phyloP scores from a whole-genome alignment of 2,113 vertebrate species.

The Cyanoderma ruficeps region DNA sequence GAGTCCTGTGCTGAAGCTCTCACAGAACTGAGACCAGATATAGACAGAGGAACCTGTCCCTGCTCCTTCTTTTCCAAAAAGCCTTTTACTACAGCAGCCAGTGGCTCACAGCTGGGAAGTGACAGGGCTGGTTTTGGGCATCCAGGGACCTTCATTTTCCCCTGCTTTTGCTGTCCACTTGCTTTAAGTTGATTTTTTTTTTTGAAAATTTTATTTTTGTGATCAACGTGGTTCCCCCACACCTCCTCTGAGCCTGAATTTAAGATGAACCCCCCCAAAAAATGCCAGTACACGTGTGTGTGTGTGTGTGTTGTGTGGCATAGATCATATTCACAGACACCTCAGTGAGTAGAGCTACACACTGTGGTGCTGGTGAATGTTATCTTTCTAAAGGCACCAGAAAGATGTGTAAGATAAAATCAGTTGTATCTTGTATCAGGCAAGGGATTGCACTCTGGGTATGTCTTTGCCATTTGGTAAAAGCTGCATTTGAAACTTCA shows the following conservation, averaged over 20 bases:
- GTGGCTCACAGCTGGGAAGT: not conserved
- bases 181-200: not conserved
- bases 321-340: fast-evolving
- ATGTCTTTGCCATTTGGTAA: not conserved
- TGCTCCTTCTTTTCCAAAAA: not conserved
- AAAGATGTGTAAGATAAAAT: not conserved
- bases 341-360: not conserved
- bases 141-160: not conserved
- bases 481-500: not conserved
- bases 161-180: not conserved
- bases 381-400: not conserved
- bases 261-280: not conserved
- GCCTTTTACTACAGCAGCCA: not conserved
- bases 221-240: fast-evolving
- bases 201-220: too few relatives aligned
- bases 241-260: not conserved
- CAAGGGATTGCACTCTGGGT: not conserved
- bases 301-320: too few relatives aligned
- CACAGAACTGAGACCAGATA: not conserved
- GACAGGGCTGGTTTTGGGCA: not conserved
- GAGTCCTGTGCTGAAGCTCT: not conserved
- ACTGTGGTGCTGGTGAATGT: not conserved
- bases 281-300: fast-evolving
- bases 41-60: fast-evolving
- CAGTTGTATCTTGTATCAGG: not conserved